Evolutionary conservation across 2,113 vertebrate species (phyloP), one percentile per base, ranked within the genome.

Genomic region (Aleadryas rufinucha): DNA sequence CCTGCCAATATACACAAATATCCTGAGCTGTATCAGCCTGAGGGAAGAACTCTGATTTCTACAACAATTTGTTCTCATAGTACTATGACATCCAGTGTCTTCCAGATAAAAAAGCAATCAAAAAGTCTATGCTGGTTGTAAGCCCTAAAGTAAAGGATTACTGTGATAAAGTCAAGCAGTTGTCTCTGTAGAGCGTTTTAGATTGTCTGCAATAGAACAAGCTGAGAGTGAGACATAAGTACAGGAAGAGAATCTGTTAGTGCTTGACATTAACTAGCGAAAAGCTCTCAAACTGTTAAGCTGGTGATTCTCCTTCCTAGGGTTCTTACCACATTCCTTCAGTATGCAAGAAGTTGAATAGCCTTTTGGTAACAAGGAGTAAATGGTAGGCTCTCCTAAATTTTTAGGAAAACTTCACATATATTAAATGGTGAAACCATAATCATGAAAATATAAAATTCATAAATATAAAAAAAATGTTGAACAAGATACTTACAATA

Each of bases 151-250:
- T 79, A 87, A 84, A 83, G 70, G 61, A 96, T 96, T 95, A 90
- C 52, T 54, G 9, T 35, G 42, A 94, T 90, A 70, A 97, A 95
- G 42, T 96, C 61, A 84, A 90, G 77, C 45, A 80, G 19, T 26
- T 89, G 30, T 66, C 44, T 97, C 84, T 70, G 33, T 13, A 77
- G 77, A 94, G 71, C 66, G 94, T 91, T 96, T 96, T 66, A 95
- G 53, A 85, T 10, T 63, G 54, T 79, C 68, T 76, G 28, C 80
- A 90, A 81, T 2, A 85, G 86, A 42, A 84, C 66, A 61, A 15
- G 6, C 52, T 20, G 35, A 23, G 41, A 89, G 61, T 81, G 88
- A 88, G 42, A 44, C 8, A 18, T 69, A 84, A 95, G 30, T 16
- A 74, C 18, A 68, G 47, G 66, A 79, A 84, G 20, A 64, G 18